A percentile compares a stretch with the other conserved stretches of the same genome.
Evolutionary conservation across 2,797 vertebrate species (phyloP).

Genomic region (Enteromius viviparus): DNA sequence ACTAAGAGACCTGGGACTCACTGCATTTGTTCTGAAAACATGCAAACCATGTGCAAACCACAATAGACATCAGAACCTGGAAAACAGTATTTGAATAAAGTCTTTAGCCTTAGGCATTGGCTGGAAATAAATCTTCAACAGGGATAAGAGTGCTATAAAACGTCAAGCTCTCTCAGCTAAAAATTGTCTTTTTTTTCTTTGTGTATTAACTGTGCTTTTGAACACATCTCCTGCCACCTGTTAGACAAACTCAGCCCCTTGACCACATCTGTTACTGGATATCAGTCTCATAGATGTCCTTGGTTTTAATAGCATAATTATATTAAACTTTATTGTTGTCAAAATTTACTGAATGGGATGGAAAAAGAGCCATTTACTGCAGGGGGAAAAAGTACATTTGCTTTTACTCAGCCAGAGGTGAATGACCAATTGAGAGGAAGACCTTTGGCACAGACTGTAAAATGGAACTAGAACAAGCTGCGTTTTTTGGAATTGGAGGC

Average conservation of each 20-base stretch:
- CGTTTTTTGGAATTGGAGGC: slow-evolving; percentile 33
- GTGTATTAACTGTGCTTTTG: not conserved
- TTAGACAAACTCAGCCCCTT: not conserved
- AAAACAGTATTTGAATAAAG: slow-evolving; percentile 10
- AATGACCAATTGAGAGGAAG: slow-evolving; percentile 46
- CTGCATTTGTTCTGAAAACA: not conserved
- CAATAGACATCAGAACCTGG: not conserved
- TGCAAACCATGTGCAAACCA: too few relatives aligned
- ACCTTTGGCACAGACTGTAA: slow-evolving; percentile 41
- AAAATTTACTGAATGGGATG: slow-evolving; percentile 25
- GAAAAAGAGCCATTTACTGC: not conserved
- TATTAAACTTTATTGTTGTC: not conserved
- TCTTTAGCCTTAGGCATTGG: not conserved
- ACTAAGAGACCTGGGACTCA: not conserved
- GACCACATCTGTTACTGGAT: slow-evolving; percentile 2
- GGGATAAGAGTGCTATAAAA: slow-evolving; percentile 7
- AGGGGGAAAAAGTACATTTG: not conserved
- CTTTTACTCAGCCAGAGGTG: slow-evolving; percentile 49
- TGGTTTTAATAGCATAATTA: slow-evolving; percentile 2
- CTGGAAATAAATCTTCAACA: slow-evolving; percentile 4
- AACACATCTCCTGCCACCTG: not conserved
- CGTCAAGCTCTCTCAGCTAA: not conserved
- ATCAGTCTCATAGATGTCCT: slow-evolving; percentile 4
- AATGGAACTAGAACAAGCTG: slow-evolving; percentile 46
- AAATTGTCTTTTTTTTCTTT: not conserved